Evolutionary conservation across 2,797 vertebrate species (phyloP), one percentile per base, ranked within the genome.

Genomic region (Leuciscus waleckii): DNA sequence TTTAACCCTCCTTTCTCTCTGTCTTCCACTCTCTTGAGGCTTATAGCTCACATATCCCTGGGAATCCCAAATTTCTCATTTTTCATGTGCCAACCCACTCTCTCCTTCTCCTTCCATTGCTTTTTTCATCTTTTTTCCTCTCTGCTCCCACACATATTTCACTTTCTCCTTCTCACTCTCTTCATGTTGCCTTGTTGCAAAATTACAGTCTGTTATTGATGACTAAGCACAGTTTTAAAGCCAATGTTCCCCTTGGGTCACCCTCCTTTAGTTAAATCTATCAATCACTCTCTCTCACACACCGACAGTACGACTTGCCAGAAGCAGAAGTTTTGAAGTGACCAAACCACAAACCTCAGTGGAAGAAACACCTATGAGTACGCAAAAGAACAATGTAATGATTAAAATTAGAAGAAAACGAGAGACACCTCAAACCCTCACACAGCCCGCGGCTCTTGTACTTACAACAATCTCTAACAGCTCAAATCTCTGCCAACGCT

Each of bases 201-300:
- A 82, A 92, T 90, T 92, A 88, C 83, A 89, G 86, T 90, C 88
- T 85, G 90, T 91, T 91, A 84, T 90, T 88, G 90, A 92, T 90
- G 92, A 91, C 89, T 89, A 90, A 90, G 91, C 91, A 75, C 91
- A 90, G 88, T 93, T 91, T 86, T 88, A 90, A 90, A 86, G 71
- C 3, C 76, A 87, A 85, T 86, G 85, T 88, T 91, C 90, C 90
- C 90, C 79, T 23, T 85, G 88, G 84, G 90, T 88, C 86, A 89
- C 89, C 73, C 73, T 87, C 89, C 91, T 26, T 89, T 68, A 77
- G 90, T 90, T 91, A 90, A 91, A 92, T 91, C 90, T 88, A 92
- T 94, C 92, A 88, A 91, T 93, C 91, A 91, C 90, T 84, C 90
- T 14, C n/a, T 26, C 88, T 74, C 51, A 1, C 56, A 81, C 35